These are phyloP conservation scores for Gopherus flavomarginatus DNA, from an alignment of 2,113 vertebrate genomes.

Conservation along the genomic window DNA sequence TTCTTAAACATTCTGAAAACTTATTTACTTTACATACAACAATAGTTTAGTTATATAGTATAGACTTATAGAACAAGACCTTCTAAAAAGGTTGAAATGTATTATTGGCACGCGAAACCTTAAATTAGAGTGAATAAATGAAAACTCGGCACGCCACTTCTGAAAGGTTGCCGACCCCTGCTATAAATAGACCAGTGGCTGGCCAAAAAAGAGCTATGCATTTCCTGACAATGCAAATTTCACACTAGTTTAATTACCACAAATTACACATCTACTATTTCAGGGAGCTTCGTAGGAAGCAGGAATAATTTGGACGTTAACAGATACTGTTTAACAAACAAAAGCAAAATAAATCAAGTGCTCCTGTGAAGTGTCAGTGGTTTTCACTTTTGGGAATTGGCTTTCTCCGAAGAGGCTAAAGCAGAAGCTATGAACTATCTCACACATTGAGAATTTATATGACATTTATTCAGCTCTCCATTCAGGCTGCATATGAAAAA, in stretches of 20 bases:
- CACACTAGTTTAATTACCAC: conserved; percentile 70
- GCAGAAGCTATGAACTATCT: background rate
- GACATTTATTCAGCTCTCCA: conserved; percentile 12
- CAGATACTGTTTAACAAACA: conserved; percentile 22
- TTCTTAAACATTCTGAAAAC: too few relatives aligned
- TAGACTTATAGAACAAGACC: too few relatives aligned
- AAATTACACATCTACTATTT: conserved; percentile 71
- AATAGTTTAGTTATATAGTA: too few relatives aligned
- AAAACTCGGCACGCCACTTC: too few relatives aligned
- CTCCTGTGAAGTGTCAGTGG: background rate
- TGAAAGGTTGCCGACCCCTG: too few relatives aligned
- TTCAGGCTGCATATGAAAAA: conserved; percentile 45
- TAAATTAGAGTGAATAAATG: too few relatives aligned
- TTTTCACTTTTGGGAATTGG: background rate
- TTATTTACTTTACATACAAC: too few relatives aligned
- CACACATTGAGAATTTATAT: background rate
- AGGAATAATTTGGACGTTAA: conserved; percentile 54
- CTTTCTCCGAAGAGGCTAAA: background rate
- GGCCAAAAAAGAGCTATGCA: conserved; percentile 20
- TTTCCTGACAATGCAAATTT: conserved; percentile 77
- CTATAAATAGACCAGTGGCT: conserved; percentile 73
- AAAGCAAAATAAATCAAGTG: conserved; percentile 36
- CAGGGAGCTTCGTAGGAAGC: conserved; percentile 64
- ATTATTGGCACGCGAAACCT: too few relatives aligned
- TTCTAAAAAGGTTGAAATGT: too few relatives aligned